These are phyloP conservation scores for Perccottus glenii DNA, from an alignment of 2,113 vertebrate genomes.

Conservation along the genomic window DNA sequence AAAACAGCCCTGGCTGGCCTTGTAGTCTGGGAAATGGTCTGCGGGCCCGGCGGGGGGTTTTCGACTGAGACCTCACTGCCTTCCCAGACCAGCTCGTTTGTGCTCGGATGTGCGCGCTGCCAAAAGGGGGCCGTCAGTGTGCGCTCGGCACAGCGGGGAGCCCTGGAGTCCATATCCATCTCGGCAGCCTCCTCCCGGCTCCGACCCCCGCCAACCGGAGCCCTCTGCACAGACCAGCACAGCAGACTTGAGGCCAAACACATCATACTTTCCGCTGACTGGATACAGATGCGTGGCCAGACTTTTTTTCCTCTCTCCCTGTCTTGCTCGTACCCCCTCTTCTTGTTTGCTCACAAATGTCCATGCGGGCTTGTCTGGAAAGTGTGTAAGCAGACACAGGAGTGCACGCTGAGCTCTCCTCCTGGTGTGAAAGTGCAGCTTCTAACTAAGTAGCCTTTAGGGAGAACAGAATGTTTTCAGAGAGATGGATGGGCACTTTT, in stretches of 20 bases:
- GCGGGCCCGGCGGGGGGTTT: conserved; percentile 71
- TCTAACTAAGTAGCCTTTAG: conserved; percentile 68
- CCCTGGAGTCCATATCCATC: conserved; percentile 77
- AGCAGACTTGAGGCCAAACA: conserved; percentile 75
- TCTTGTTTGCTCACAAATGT: conserved; percentile 52
- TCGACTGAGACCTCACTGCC: conserved; percentile 70
- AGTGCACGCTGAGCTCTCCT: conserved; percentile 46
- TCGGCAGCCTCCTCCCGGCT: conserved; percentile 74
- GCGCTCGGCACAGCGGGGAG: conserved; percentile 67
- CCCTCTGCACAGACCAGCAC: conserved; percentile 73
- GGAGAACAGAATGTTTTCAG: conserved; percentile 73
- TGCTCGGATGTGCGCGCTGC: conserved; percentile 70
- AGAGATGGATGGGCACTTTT: conserved; percentile 78
- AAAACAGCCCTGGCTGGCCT: conserved; percentile 74
- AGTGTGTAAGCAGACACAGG: conserved; percentile 54
- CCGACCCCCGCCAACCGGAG: conserved; percentile 69
- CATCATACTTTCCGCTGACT: conserved; percentile 79
- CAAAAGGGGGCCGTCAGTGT: conserved; percentile 76
- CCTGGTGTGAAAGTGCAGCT: conserved; percentile 47
- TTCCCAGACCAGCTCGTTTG: conserved; percentile 78
- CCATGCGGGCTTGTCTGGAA: conserved; percentile 51
- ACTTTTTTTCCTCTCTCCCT: conserved; percentile 11
- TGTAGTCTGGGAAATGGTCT: conserved; percentile 77
- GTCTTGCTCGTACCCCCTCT: conserved; percentile 14
- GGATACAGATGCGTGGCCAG: conserved; percentile 65